These are phyloP conservation scores for Epinotia brunnichana DNA, from an alignment of 2,888 invertebrate species.

Conservation along the genomic window DNA sequence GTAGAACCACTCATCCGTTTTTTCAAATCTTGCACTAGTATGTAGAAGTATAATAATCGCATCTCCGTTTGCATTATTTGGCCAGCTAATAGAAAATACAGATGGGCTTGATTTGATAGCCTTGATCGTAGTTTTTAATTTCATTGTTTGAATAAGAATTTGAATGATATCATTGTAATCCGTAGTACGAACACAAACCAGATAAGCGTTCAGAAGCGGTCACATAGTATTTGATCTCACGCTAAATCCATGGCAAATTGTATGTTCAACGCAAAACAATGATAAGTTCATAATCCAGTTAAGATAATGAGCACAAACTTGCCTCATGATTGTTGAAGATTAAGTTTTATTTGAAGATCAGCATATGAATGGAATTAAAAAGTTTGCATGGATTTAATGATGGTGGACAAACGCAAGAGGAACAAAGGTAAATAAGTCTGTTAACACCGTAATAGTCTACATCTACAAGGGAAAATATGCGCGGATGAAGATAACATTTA, in stretches of 20 bases:
- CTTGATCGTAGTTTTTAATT: not conserved
- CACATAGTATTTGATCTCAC: constrained; percentile 33
- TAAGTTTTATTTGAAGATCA: constrained; percentile 18
- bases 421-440: not conserved
- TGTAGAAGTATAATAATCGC: no score
- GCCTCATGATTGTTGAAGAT: constrained; percentile 33
- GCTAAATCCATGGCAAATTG: constrained; percentile 39
- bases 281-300: constrained; percentile 32
- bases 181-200: constrained; percentile 2
- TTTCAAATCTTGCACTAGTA: no score
- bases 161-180: constrained; percentile 7
- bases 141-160: constrained; percentile 13
- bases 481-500: no score
- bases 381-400: not conserved
- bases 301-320: constrained; percentile 29
- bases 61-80: no score
- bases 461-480: not conserved
- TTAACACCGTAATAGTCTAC: not conserved
- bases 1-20: no score
- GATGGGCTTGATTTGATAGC: no score
- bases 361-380: not conserved
- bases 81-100: no score
- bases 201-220: constrained; percentile 27
- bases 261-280: constrained; percentile 39
- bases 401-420: not conserved